Base-by-base conservation (phyloP, 2,113 vertebrate species). In the Caracal caracal region DNA sequence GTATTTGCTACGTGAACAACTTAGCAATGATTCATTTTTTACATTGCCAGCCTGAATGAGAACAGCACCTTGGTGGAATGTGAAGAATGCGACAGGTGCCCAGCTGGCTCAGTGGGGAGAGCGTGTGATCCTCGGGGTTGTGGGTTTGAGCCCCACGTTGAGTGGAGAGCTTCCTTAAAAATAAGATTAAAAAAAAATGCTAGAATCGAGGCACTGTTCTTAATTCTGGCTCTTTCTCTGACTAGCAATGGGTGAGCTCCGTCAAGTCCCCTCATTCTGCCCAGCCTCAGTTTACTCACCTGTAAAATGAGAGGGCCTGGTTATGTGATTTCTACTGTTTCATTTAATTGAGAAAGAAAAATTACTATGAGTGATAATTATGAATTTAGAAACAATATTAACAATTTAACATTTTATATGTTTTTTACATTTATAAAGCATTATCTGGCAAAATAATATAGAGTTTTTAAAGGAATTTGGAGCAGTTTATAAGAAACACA, bases 401-500 rank as follows among this genome's bases (percentile, higher is more conserved):
- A 81, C 3, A 47, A 49, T 53, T 71, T 26, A 88, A 24, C 5
- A 93, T 51, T 85, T 66, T 28, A 15, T 49, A n/a, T 63, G 80
- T 92, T 82, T 92, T 61, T 78, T 78, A 85, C 40, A 71, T 85
- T 56, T 75, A 73, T 78, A 78, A 95, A 81, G 7, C 20, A 79
- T 26, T 9, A 4, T 81, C 35, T 73, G 68, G 61, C 33, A 80
- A 85, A 78, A 85, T 71, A 65, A 66, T 61, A 81, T 37, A 59
- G 6, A 59, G 40, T 78, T 59, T 81, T 68, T 59, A 61, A 76
- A 80, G 15, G 40, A 37, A 43, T 49, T 82, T 93, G 81, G 66
- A 35, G 56, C 10, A 49, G 40, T 96, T 97, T 80, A 24, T 94
- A 90, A 92, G 75, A 83, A 43, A 82, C 10, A 88, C 12, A 92